Percentiles rank a stretch among this genome's conserved stretches.
These are phyloP conservation scores for Leptocoma aspasia DNA, from an alignment of 2,113 vertebrate species.

Conservation along the genomic window DNA sequence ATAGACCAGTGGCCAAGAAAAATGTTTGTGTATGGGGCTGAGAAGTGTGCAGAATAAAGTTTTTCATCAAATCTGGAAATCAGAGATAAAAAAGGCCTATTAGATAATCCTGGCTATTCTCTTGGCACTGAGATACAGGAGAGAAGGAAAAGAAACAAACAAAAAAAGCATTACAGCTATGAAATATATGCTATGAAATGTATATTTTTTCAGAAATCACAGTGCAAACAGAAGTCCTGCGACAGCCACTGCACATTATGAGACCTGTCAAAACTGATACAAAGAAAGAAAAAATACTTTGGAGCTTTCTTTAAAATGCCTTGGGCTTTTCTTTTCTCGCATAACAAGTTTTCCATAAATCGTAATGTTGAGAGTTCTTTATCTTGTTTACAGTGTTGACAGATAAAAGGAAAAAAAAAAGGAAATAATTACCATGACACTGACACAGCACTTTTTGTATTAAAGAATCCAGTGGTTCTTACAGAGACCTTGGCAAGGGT, in stretches of 20 bases:
- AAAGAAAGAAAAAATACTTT: background rate
- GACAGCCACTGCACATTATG: background rate
- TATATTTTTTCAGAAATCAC: background rate
- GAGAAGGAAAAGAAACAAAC: background rate
- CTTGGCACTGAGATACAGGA: background rate
- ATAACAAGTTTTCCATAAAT: background rate
- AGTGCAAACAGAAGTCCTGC: background rate
- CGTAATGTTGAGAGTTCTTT: background rate
- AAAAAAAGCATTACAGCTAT: background rate
- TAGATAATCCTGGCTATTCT: background rate
- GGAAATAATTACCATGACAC: background rate
- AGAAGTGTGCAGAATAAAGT: conserved; percentile 21
- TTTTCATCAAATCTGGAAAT: conserved; percentile 33
- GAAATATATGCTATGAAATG: background rate
- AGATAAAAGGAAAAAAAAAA: background rate
- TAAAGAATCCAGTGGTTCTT: background rate
- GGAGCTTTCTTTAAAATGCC: background rate
- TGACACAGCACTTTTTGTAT: background rate
- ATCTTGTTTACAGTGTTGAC: background rate
- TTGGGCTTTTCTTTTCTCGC: background rate
- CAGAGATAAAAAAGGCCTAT: background rate
- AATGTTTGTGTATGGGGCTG: conserved; percentile 8
- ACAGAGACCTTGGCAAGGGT: background rate
- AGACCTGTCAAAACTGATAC: background rate
- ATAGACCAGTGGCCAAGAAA: background rate